Evolutionary conservation across 2,113 vertebrate species (phyloP).

Genomic region (Addax nasomaculatus): DNA sequence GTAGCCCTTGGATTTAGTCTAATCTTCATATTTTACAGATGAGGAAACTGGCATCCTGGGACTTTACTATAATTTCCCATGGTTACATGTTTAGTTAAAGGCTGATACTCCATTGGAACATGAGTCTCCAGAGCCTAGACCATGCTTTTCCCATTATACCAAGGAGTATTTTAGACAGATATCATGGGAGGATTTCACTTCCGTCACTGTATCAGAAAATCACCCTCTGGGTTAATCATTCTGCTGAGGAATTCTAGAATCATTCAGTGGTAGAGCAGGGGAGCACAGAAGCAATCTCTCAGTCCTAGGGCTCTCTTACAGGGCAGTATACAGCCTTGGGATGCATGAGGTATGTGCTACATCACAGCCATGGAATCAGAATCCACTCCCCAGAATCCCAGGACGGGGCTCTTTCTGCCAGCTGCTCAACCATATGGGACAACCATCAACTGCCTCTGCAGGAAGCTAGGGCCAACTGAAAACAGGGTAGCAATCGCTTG

Average conservation of each 20-base stretch:
- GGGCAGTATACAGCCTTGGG: accelerated
- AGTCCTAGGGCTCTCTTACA: accelerated
- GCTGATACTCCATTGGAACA: not conserved
- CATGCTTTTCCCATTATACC: accelerated
- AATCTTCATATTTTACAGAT: not conserved
- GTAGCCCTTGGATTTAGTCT: not conserved
- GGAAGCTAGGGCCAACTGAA: too few species aligned
- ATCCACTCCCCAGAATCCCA: not conserved
- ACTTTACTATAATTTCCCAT: too few species aligned
- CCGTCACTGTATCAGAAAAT: not conserved
- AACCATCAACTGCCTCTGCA: accelerated
- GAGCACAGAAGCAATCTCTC: not conserved
- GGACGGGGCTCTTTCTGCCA: not conserved
- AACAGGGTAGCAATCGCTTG: accelerated
- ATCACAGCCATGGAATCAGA: not conserved
- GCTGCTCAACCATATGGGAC: too few species aligned
- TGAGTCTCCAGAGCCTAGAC: not conserved
- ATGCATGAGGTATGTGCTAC: accelerated
- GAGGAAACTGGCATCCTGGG: not conserved
- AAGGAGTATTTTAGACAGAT: not conserved
- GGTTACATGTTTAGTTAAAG: not conserved
- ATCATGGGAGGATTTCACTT: accelerated
- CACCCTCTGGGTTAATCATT: not conserved
- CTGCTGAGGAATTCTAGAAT: not conserved
- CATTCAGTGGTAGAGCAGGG: not conserved